These are phyloP conservation scores for Theristicus caerulescens DNA, from an alignment of 2,113 vertebrate species.

Conservation along the genomic window DNA sequence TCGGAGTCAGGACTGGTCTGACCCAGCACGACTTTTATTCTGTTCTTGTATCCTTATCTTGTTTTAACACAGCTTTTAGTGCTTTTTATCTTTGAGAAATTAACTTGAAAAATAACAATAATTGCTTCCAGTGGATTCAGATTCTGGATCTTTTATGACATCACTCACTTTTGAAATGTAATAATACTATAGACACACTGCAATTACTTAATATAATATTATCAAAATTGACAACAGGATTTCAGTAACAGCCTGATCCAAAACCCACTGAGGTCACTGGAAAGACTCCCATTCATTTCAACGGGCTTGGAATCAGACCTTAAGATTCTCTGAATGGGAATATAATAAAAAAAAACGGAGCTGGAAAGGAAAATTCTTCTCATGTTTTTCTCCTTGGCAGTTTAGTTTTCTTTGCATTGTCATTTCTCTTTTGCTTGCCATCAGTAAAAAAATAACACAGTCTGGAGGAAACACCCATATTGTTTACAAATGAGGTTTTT, in stretches of 20 bases:
- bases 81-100: constrained; percentile 13
- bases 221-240: not conserved
- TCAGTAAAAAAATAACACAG: not conserved
- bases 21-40: constrained; percentile 5
- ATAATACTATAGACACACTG: not conserved
- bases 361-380: constrained; percentile 18
- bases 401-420: constrained; percentile 14
- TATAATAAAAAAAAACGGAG: not conserved
- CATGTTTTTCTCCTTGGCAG: not conserved
- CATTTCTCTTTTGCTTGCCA: constrained; percentile 6
- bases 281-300: constrained; percentile 6
- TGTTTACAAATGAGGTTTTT: not conserved
- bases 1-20: not conserved
- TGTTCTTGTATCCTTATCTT: constrained; percentile 10
- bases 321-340: not conserved
- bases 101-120: constrained; percentile 14
- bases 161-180: constrained; percentile 11
- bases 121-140: constrained; percentile 1
- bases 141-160: not conserved
- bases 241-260: not conserved
- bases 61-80: constrained; percentile 1
- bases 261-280: constrained; percentile 27
- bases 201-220: constrained; percentile 12
- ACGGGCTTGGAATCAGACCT: not conserved
- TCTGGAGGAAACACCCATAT: not conserved